Conservation (phyloP, 2,888 invertebrate species). For the Adelognathus sp. region DNA sequence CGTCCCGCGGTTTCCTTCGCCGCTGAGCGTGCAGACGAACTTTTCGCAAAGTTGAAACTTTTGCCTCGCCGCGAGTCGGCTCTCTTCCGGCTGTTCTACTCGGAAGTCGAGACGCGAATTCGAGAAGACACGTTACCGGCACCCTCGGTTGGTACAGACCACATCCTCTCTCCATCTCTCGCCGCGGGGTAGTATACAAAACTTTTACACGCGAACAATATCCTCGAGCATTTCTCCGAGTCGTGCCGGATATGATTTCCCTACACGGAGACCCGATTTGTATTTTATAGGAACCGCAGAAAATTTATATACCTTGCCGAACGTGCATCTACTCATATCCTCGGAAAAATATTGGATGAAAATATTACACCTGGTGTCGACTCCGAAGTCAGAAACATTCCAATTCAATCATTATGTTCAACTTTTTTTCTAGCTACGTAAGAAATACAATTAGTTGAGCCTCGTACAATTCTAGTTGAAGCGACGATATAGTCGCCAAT, state of each 20-base stretch:
- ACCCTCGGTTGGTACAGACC: background rate
- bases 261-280: background rate
- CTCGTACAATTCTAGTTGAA: too few relatives aligned
- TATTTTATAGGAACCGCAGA: background rate
- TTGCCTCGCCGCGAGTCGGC: background rate
- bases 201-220: background rate
- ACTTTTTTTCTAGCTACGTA: too few relatives aligned
- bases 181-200: background rate
- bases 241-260: background rate
- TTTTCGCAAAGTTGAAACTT: constrained; percentile 26
- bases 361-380: background rate
- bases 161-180: background rate
- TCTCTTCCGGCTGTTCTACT: background rate
- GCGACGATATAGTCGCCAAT: too few relatives aligned
- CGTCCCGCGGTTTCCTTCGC: background rate
- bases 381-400: background rate
- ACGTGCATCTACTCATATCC: background rate
- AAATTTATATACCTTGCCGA: background rate
- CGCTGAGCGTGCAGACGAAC: background rate
- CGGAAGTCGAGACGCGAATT: constrained; percentile 17
- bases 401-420: background rate
- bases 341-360: background rate
- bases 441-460: too few relatives aligned
- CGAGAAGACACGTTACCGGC: constrained; percentile 25
- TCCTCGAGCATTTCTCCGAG: background rate